Evolutionary conservation across 2,888 invertebrate species (phyloP).

Genomic region (Aromia moschata): DNA sequence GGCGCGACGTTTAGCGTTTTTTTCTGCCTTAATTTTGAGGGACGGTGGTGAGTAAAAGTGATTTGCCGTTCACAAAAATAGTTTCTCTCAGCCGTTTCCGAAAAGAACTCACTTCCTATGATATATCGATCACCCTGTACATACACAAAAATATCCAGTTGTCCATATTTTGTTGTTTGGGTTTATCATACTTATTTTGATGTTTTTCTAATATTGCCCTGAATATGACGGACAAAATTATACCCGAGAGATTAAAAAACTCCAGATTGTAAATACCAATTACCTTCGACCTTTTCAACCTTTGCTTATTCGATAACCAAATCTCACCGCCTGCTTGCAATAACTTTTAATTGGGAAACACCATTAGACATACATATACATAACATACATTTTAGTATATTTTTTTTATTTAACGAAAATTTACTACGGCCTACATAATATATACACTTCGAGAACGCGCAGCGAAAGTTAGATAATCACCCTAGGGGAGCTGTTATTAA

Average conservation of each 20-base stretch:
- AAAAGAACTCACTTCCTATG: no score
- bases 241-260: not conserved
- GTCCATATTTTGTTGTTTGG: no score
- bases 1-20: no score
- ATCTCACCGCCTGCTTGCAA: constrained; percentile 2
- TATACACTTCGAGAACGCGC: constrained; percentile 7
- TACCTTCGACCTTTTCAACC: not conserved
- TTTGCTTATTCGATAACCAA: not conserved
- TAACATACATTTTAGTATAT: constrained; percentile 6
- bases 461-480: constrained; percentile 9
- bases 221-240: not conserved
- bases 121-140: no score
- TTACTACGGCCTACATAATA: constrained; percentile 1
- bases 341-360: constrained; percentile 6
- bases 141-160: no score
- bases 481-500: not conserved
- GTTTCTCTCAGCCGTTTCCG: no score
- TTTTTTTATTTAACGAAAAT: constrained; percentile 9
- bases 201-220: no score
- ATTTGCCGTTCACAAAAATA: no score
- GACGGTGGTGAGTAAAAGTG: no score
- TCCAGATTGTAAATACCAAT: not conserved
- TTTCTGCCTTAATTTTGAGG: no score
- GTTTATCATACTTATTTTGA: no score
- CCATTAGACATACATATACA: constrained; percentile 2